These are phyloP conservation scores for Lasioglossum leucozonium DNA, from an alignment of 2,888 invertebrate species.

Conservation along the genomic window DNA sequence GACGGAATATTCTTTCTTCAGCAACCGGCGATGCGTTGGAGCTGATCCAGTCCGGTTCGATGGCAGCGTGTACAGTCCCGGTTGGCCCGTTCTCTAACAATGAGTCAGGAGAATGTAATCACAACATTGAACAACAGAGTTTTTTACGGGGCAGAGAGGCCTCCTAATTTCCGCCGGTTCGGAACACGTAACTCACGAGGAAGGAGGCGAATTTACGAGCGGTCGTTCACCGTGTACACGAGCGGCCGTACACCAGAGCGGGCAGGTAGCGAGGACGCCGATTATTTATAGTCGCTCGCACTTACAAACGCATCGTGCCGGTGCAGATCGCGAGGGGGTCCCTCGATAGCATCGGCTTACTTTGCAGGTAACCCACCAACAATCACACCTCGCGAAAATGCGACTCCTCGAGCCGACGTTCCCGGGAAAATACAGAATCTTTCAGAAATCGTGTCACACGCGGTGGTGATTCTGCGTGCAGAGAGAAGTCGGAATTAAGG, in stretches of 20 bases:
- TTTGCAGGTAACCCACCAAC: conserved; percentile 55
- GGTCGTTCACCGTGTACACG: conserved; percentile 57
- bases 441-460: background rate
- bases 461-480: background rate
- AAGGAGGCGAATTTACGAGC: conserved; percentile 56
- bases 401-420: background rate
- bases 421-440: background rate
- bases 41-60: background rate
- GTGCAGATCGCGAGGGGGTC: conserved; percentile 59
- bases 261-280: conserved; percentile 65
- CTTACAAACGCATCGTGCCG: conserved; percentile 65
- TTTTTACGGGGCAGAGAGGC: conserved; percentile 22
- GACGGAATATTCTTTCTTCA: background rate
- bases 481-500: background rate
- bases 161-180: conserved; percentile 18
- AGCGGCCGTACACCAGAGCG: conserved; percentile 41
- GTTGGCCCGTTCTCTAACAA: conserved; percentile 11
- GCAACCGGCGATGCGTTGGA: background rate
- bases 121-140: conserved; percentile 37
- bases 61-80: background rate
- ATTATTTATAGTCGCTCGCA: conserved; percentile 69
- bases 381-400: background rate
- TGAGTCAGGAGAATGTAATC: conserved; percentile 58
- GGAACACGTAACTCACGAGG: conserved; percentile 25
- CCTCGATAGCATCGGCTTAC: conserved; percentile 65